Evolutionary conservation across 2,888 invertebrate genomes (phyloP), one percentile per base, ranked within the genome.

Genomic region (Oligia fasciuncula): DNA sequence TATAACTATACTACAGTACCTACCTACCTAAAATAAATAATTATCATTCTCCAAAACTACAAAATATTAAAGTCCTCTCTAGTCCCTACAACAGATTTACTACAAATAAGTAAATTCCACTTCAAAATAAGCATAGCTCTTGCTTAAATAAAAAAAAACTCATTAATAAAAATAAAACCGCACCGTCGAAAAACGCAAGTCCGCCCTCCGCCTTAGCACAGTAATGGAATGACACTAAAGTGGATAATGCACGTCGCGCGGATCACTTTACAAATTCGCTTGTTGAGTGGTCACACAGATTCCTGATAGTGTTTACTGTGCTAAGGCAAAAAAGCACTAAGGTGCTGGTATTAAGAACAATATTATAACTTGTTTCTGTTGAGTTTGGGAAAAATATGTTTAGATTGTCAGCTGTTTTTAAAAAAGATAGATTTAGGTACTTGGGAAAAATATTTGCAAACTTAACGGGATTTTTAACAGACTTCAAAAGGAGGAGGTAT

Each of bases 181-280:
- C 40, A 5, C 2, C 9, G 67, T 29, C 29, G 5, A 65, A 65
- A 54, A 84, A 43, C 76, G 70, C 76, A 29, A 19, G 62, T 76
- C n/a, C 5, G 11, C 0, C 0, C 62, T 2, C 4, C 5, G 49
- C 54, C 60, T 80, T 72, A 84, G 13, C 54, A 6, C 46, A 67
- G 51, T 85, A 85, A 85, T 84, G 87, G 87, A 80, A 75, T 85
- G 73, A 80, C 74, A 75, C 57, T 76, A 70, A 85, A 89, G 80
- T 79, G 77, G 80, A 78, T 88, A 82, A 89, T 80, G 85, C 79
- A 82, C 72, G 23, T 46, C n/a, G 29, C 40, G 11, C 19, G 73
- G 88, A 83, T 88, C 82, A 82, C 73, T 88, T 88, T 86, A 89
- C 90, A 80, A 78, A 80, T 73, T 80, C 76, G 79, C 77, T 83